Evolutionary conservation across 2,797 vertebrate genomes (phyloP).

Genomic region (Pachyuromys duprasi): DNA sequence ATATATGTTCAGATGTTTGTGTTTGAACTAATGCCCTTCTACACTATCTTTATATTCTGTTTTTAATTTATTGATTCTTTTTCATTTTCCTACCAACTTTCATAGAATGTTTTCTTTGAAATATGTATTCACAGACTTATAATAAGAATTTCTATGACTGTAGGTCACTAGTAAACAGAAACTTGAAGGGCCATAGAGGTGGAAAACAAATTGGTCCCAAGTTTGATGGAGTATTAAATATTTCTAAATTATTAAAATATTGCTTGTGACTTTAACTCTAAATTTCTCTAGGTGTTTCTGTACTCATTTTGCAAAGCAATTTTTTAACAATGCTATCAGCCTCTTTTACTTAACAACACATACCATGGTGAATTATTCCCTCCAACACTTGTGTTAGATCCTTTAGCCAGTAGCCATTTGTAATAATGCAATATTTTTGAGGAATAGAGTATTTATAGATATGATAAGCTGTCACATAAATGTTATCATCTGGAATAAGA

Average conservation of each 20-base stretch:
- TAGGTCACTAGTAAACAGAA: neutral
- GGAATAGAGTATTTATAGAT: neutral
- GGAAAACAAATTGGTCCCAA: fast-evolving
- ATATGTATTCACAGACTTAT: neutral
- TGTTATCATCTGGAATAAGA: neutral
- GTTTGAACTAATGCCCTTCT: neutral
- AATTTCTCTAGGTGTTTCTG: neutral
- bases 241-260: neutral
- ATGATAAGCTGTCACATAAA: neutral
- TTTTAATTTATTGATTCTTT: neutral
- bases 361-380: neutral
- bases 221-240: neutral
- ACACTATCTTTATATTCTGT: neutral
- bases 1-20: neutral
- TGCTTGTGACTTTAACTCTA: fast-evolving
- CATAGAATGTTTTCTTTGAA: neutral
- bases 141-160: neutral
- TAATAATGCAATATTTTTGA: neutral
- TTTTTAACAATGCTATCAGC: neutral
- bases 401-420: neutral
- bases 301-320: neutral
- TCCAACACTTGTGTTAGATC: neutral
- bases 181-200: too few species aligned
- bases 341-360: neutral
- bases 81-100: neutral